A percentile compares a stretch with the other conserved stretches of the same genome.
Conservation (phyloP, 1,140 invertebrate species). For the Cydia amplana region DNA sequence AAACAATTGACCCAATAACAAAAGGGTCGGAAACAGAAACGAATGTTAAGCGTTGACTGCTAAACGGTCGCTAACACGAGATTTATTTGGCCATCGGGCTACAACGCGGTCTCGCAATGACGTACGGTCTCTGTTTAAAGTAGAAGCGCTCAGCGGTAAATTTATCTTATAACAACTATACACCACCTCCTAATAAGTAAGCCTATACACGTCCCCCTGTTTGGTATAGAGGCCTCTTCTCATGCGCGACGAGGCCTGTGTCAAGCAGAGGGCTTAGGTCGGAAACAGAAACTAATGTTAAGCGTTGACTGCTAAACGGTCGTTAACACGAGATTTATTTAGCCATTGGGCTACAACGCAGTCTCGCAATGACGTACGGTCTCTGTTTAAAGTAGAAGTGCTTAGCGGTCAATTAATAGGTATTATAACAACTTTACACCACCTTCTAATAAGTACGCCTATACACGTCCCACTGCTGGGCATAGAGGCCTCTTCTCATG, state of each 20-base stretch:
- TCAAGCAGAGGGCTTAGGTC: not conserved
- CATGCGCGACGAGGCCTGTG: no score
- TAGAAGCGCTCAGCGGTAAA: not conserved
- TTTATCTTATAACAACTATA: no score
- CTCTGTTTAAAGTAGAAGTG: not conserved
- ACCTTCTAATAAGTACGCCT: no score
- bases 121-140: not conserved
- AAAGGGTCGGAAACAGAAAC: slow-evolving; percentile 34
- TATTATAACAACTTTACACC: no score
- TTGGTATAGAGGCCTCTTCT: no score
- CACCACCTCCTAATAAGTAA: no score
- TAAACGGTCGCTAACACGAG: slow-evolving; percentile 35
- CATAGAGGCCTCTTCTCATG: no score
- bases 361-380: not conserved
- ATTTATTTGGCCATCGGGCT: slow-evolving; percentile 33
- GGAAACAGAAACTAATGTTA: slow-evolving; percentile 36
- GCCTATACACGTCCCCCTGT: no score
- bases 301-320: slow-evolving; percentile 35
- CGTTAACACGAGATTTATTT: slow-evolving; percentile 36
- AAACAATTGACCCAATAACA: slow-evolving; percentile 33
- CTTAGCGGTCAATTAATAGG: not conserved
- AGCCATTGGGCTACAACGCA: slow-evolving; percentile 1
- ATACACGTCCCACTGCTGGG: no score
- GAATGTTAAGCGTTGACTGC: slow-evolving; percentile 35
- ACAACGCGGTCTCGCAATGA: not conserved